A percentile compares a stretch with the other conserved stretches of the same genome.
These are phyloP conservation scores for Achlya flavicornis DNA, from an alignment of 2,888 invertebrate species.

Conservation along the genomic window DNA sequence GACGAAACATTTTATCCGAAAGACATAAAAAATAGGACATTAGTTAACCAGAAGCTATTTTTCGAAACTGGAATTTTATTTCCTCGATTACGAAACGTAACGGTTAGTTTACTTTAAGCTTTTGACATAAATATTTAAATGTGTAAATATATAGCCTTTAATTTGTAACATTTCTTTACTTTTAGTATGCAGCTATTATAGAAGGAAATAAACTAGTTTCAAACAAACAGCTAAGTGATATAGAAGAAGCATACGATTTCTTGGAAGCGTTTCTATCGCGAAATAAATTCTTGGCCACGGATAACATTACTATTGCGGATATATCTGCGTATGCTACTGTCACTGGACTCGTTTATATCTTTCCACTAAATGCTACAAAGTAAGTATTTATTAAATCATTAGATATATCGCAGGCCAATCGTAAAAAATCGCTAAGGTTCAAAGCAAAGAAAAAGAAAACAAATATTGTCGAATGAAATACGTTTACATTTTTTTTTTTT, in stretches of 20 bases:
- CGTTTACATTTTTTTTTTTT: no score
- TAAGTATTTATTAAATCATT: conserved; percentile 27
- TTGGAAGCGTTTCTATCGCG: conserved; percentile 74
- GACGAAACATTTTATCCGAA: conserved; percentile 83
- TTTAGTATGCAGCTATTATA: conserved; percentile 55
- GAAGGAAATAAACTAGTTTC: conserved; percentile 53
- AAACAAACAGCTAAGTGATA: conserved; percentile 55
- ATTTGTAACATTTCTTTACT: conserved; percentile 3
- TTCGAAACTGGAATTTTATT: conserved; percentile 80
- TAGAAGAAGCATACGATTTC: conserved; percentile 71
- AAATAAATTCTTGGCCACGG: conserved; percentile 77
- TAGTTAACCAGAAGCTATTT: conserved; percentile 81
- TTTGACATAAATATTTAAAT: no score
- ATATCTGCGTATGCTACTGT: conserved; percentile 64
- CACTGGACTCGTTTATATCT: conserved; percentile 46
- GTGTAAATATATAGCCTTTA: no score
- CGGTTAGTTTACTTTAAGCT: conserved; percentile 58
- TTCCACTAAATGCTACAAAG: conserved; percentile 51
- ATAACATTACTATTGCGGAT: conserved; percentile 81
- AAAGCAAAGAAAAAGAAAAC: no score
- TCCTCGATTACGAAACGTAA: conserved; percentile 59
- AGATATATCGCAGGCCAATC: neutral
- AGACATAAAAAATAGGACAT: conserved; percentile 75
- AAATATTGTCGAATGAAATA: no score
- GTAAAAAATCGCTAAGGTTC: neutral